phyloP scores from a whole-genome alignment of 2,888 invertebrate species.

The Cerceris rybyensis region DNA sequence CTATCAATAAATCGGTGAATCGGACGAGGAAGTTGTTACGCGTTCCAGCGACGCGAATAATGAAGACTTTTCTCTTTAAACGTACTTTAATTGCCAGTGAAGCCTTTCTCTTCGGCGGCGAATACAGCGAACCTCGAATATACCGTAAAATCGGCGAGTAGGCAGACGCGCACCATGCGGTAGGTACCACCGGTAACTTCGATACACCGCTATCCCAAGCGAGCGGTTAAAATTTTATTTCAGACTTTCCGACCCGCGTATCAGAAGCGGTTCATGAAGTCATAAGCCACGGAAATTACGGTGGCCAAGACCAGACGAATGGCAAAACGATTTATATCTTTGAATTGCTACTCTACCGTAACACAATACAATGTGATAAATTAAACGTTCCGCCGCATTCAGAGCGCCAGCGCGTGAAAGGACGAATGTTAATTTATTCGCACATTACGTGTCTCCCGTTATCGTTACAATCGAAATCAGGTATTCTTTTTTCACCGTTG shows the following conservation, averaged over 20 bases:
- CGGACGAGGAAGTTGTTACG: slow-evolving; percentile 24
- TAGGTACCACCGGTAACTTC: slow-evolving; percentile 12
- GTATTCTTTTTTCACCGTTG: slow-evolving; percentile 16
- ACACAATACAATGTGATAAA: slow-evolving; percentile 44
- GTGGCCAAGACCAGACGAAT: slow-evolving; percentile 10
- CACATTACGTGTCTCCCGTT: slow-evolving; percentile 39
- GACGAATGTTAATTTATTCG: slow-evolving; percentile 50
- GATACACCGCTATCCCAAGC: slow-evolving; percentile 12
- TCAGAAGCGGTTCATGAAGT: slow-evolving; percentile 21
- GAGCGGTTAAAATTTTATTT: slow-evolving; percentile 40
- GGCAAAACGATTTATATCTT: slow-evolving; percentile 54
- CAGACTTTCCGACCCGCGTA: slow-evolving; percentile 14
- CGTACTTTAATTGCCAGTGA: slow-evolving; percentile 48
- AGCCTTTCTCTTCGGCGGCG: slow-evolving; percentile 24
- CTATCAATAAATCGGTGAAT: slow-evolving; percentile 54
- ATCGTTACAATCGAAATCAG: slow-evolving; percentile 38
- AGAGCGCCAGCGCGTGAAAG: slow-evolving; percentile 38
- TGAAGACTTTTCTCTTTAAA: slow-evolving; percentile 57
- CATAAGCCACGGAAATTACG: slow-evolving; percentile 34
- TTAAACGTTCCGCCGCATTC: slow-evolving; percentile 37
- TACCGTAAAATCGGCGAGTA: slow-evolving; percentile 50
- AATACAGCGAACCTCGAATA: slow-evolving; percentile 17
- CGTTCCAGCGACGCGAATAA: slow-evolving; percentile 37
- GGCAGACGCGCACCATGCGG: slow-evolving; percentile 11
- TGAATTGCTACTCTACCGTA: slow-evolving; percentile 46